phyloP scores from a whole-genome alignment of 2,113 vertebrate species.

The Chitala chitala region DNA sequence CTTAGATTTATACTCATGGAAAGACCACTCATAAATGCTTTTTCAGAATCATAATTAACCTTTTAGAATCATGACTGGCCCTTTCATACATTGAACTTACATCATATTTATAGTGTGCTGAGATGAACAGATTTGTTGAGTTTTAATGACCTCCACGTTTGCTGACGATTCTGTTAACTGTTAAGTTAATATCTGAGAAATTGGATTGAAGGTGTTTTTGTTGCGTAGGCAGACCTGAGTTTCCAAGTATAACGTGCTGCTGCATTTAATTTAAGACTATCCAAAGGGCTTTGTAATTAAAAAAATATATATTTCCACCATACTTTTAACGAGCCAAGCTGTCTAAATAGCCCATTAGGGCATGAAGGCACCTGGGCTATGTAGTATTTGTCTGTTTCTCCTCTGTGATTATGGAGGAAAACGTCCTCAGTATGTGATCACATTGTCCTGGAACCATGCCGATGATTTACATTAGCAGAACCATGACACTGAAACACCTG shows the following conservation, averaged over 20 bases:
- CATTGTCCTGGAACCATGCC: background rate
- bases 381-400: background rate
- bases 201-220: background rate
- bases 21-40: too few relatives aligned
- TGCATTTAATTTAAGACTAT: background rate
- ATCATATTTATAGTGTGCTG: background rate
- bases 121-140: background rate
- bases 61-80: background rate
- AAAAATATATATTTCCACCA: background rate
- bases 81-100: background rate
- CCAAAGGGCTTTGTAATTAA: background rate
- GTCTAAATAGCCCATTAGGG: conserved; percentile 3
- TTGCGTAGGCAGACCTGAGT: background rate
- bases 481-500: background rate
- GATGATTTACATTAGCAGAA: background rate
- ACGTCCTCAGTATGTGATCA: background rate
- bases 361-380: background rate
- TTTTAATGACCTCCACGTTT: background rate
- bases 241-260: background rate
- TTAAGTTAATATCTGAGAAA: background rate
- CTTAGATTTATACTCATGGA: too few relatives aligned
- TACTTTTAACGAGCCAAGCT: conserved; percentile 8
- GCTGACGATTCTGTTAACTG: background rate
- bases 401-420: background rate
- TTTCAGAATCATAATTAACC: background rate